These are phyloP conservation scores for Alcis repandata DNA, from an alignment of 2,888 invertebrate species.

Conservation along the genomic window DNA sequence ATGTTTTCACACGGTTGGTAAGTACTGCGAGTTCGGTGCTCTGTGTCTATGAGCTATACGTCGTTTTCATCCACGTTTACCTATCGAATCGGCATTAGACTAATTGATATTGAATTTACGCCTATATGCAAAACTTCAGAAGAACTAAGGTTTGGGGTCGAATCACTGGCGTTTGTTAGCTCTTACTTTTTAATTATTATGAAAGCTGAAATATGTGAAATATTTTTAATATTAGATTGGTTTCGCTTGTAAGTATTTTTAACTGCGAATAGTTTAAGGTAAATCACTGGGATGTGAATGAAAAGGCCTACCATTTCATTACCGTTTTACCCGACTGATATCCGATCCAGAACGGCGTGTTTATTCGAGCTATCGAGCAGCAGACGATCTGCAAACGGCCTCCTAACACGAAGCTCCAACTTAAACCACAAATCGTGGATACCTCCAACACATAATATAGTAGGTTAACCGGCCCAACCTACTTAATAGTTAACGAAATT, in stretches of 20 bases:
- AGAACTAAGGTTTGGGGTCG: no score
- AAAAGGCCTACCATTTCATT: not conserved
- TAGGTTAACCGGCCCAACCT: conserved; percentile 35
- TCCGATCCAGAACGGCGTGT: conserved; percentile 7
- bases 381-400: conserved; percentile 19
- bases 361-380: conserved; percentile 7
- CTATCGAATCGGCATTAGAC: no score
- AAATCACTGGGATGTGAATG: not conserved
- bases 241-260: not conserved
- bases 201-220: no score
- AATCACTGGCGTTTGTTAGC: no score
- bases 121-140: no score
- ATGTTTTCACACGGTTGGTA: no score
- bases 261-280: not conserved
- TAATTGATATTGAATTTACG: no score
- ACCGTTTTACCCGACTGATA: not conserved
- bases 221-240: no score
- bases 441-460: conserved; percentile 28
- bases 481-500: conserved; percentile 46
- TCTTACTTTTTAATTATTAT: no score
- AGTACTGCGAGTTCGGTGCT: no score
- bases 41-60: no score
- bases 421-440: conserved; percentile 36
- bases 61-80: no score
- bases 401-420: conserved; percentile 17